phyloP scores from a whole-genome alignment of 2,113 vertebrate genomes.

The Cisticola juncidis region DNA sequence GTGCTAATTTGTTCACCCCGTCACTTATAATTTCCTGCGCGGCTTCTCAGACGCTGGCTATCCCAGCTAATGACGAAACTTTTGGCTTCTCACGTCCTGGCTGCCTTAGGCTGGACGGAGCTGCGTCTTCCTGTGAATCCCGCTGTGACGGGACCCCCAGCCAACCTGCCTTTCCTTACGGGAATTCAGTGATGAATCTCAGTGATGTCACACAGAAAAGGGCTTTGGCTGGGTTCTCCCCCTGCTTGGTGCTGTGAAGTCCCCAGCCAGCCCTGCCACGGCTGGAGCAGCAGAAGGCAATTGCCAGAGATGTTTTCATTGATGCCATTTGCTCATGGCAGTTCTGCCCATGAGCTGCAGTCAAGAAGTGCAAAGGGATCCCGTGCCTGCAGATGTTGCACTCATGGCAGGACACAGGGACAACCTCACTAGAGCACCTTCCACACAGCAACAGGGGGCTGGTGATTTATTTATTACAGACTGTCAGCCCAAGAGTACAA shows the following conservation, averaged over 20 bases:
- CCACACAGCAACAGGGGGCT: background rate
- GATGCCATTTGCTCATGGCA: accelerated
- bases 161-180: background rate
- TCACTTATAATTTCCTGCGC: background rate
- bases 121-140: background rate
- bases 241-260: background rate
- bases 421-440: background rate
- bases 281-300: background rate
- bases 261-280: accelerated
- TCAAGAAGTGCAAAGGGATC: background rate
- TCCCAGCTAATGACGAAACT: background rate
- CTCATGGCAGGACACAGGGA: accelerated
- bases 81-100: background rate
- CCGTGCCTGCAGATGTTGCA: background rate
- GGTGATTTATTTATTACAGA: background rate
- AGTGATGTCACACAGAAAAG: background rate
- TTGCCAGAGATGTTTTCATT: background rate
- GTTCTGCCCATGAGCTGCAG: background rate
- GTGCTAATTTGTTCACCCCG: background rate
- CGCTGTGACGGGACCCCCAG: accelerated
- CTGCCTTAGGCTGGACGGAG: background rate
- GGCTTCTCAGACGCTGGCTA: background rate
- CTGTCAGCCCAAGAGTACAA: background rate
- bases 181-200: background rate
- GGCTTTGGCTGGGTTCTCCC: background rate